Evolutionary conservation across 2,888 invertebrate genomes (phyloP).

Genomic region (Xestia xanthographa): DNA sequence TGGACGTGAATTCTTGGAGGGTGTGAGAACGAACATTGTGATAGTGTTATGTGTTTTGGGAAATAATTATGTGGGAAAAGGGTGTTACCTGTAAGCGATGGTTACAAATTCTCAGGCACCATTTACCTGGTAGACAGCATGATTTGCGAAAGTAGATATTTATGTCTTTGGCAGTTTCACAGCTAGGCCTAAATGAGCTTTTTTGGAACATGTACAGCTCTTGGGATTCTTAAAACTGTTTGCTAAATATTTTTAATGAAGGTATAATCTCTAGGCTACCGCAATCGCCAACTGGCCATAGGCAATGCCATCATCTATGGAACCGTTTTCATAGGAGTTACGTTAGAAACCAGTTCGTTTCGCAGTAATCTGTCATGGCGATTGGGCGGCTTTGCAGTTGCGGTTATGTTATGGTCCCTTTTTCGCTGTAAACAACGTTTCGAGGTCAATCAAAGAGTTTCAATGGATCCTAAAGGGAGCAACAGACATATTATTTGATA

Average conservation of each 20-base stretch:
- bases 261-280: neutral
- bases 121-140: neutral
- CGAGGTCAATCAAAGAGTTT: neutral
- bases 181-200: neutral
- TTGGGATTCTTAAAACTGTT: neutral
- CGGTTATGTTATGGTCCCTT: neutral
- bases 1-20: slow-evolving; percentile 23
- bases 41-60: slow-evolving; percentile 5
- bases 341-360: neutral
- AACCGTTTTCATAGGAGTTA: neutral
- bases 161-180: neutral
- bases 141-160: neutral
- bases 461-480: neutral
- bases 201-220: neutral
- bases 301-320: neutral
- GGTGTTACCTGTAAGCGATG: neutral
- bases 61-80: slow-evolving; percentile 6
- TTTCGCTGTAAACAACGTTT: neutral
- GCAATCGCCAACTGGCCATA: neutral
- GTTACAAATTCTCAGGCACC: neutral
- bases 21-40: slow-evolving; percentile 18
- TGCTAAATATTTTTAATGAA: neutral
- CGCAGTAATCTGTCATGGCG: neutral
- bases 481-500: neutral
- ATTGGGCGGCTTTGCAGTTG: neutral